Conservation (phyloP, 1,140 invertebrate species). For the Capitella teleta region DNA sequence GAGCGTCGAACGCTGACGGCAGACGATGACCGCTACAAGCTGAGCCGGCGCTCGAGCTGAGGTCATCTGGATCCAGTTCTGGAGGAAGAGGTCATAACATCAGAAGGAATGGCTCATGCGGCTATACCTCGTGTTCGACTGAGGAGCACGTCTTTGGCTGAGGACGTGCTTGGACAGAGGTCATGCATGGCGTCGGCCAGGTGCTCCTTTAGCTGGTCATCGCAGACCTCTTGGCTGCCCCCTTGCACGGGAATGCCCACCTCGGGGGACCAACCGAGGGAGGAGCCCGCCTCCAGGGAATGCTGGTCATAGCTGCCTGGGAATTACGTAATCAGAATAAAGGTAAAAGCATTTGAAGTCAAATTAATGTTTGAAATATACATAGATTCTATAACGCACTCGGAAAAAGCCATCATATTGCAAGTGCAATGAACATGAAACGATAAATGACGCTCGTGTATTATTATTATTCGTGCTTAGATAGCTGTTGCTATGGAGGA, state of each 20-base stretch:
- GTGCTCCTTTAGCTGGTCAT: conserved; percentile 2
- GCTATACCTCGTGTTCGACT: neutral
- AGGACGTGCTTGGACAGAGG: neutral
- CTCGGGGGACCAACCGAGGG: neutral
- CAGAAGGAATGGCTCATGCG: neutral
- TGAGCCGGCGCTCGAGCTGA: conserved; percentile 7
- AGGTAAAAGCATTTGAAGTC: neutral
- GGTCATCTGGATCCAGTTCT: neutral
- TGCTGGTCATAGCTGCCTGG: conserved; percentile 3
- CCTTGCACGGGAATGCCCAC: neutral
- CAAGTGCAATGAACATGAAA: neutral
- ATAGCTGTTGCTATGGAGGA: neutral
- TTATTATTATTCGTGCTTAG: neutral
- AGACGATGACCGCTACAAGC: neutral
- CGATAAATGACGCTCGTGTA: neutral
- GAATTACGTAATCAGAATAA: neutral
- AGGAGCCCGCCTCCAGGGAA: neutral
- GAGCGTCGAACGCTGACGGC: conserved; percentile 14
- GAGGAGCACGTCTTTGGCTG: neutral
- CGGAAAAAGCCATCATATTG: neutral
- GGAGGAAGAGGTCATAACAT: neutral
- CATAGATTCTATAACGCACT: neutral
- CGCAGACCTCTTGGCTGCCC: neutral
- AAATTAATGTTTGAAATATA: neutral
- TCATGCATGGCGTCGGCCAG: conserved; percentile 1